phyloP scores from a whole-genome alignment of 2,797 vertebrate species.

The Phyllotis vaccarum region DNA sequence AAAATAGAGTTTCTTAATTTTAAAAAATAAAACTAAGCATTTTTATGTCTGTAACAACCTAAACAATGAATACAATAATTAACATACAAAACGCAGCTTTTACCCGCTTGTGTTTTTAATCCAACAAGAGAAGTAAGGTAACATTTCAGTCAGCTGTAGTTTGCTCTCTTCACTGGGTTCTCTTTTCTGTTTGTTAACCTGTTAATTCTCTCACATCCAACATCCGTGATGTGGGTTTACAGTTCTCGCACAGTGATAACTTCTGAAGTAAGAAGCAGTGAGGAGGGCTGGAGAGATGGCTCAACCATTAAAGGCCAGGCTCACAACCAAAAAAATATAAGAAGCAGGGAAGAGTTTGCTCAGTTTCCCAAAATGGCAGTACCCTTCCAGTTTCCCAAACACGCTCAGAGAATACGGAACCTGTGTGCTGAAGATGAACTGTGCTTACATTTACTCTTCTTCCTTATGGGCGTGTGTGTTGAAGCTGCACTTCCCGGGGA shows the following conservation, averaged over 20 bases:
- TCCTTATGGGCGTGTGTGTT: neutral
- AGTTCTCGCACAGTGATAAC: neutral
- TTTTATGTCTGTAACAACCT: neutral
- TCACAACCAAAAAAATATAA: neutral
- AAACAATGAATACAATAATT: neutral
- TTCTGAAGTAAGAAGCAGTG: neutral
- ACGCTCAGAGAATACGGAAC: neutral
- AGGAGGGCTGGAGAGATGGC: no score
- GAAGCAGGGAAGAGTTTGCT: neutral
- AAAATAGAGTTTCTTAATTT: conserved; percentile 16
- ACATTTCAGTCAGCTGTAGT: neutral
- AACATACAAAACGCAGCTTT: conserved; percentile 15
- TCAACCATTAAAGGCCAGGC: no score
- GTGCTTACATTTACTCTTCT: neutral
- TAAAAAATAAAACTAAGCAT: neutral
- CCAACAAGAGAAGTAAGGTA: conserved; percentile 3
- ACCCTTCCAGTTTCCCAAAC: neutral
- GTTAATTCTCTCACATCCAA: conserved; percentile 14
- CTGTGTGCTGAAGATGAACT: neutral
- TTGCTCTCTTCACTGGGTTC: neutral
- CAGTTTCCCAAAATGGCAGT: neutral
- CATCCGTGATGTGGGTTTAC: neutral
- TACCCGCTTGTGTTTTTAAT: neutral
- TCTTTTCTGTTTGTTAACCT: neutral
- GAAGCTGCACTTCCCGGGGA: neutral